A percentile compares a stretch with the other conserved stretches of the same genome.
phyloP scores from a whole-genome alignment of 2,888 invertebrate genomes.

The Nemurella pictetii region DNA sequence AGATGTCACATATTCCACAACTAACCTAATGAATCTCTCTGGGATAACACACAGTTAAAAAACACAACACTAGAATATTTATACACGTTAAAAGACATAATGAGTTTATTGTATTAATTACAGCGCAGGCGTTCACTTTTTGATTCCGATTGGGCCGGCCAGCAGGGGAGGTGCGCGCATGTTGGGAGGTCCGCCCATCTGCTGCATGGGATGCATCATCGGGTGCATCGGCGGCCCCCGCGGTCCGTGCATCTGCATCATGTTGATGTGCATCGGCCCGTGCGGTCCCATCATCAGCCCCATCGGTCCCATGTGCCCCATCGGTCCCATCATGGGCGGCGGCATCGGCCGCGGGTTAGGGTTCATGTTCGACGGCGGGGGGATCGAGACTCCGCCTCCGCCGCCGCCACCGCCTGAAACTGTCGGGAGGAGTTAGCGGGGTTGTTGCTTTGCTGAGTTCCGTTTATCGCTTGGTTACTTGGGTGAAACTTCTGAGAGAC shows the following conservation, averaged over 20 bases:
- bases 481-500: too few relatives aligned
- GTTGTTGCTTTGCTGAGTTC: too few relatives aligned
- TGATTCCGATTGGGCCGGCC: constrained; percentile 62
- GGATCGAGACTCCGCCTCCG: constrained; percentile 73
- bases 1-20: too few relatives aligned
- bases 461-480: too few relatives aligned
- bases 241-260: constrained; percentile 72
- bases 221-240: constrained; percentile 66
- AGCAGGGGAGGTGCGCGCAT: constrained; percentile 56
- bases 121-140: constrained; percentile 36
- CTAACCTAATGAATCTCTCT: too few relatives aligned
- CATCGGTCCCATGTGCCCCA: constrained; percentile 56
- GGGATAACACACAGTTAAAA: too few relatives aligned
- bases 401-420: too few relatives aligned
- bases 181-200: constrained; percentile 71
- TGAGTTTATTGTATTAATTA: too few relatives aligned
- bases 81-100: too few relatives aligned
- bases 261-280: constrained; percentile 75
- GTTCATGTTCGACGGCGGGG: constrained; percentile 63
- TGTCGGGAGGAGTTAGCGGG: too few relatives aligned
- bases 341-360: constrained; percentile 42
- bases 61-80: too few relatives aligned
- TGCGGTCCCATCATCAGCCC: constrained; percentile 69
- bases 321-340: constrained; percentile 41
- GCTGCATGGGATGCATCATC: constrained; percentile 57